phyloP scores from a whole-genome alignment of 2,113 vertebrate species.

The Eptesicus fuscus region DNA sequence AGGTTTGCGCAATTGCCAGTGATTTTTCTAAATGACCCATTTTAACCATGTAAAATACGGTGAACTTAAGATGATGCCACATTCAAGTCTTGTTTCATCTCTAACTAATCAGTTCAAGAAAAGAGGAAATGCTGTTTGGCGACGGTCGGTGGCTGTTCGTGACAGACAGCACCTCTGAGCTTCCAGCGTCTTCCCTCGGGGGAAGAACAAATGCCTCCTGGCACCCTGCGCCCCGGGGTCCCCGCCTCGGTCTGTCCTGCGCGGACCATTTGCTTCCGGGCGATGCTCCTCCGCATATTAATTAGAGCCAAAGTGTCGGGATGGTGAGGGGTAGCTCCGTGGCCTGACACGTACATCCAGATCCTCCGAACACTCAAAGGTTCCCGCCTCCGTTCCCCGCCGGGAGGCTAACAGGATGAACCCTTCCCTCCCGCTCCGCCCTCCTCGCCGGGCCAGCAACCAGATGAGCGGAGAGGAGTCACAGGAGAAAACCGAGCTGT shows the following conservation, averaged over 20 bases:
- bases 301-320: not conserved
- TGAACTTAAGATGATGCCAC: constrained; percentile 61
- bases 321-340: not conserved
- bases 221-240: not conserved
- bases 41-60: constrained; percentile 72
- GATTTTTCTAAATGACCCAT: constrained; percentile 66
- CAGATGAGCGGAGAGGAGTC: not conserved
- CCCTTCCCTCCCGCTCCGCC: not conserved
- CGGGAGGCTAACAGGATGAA: not conserved
- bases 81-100: constrained; percentile 57
- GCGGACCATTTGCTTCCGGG: not conserved
- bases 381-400: not conserved
- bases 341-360: not conserved
- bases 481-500: not conserved
- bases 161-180: not conserved
- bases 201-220: not conserved
- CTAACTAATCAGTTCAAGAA: constrained; percentile 50
- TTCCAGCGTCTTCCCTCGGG: not conserved
- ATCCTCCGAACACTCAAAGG: not conserved
- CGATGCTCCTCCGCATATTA: not conserved
- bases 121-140: constrained; percentile 25
- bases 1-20: constrained; percentile 49
- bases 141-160: not conserved
- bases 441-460: not conserved
- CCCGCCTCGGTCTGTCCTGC: not conserved